These are phyloP conservation scores for Tenodera sinensis DNA, from an alignment of 2,888 invertebrate species.

Conservation along the genomic window DNA sequence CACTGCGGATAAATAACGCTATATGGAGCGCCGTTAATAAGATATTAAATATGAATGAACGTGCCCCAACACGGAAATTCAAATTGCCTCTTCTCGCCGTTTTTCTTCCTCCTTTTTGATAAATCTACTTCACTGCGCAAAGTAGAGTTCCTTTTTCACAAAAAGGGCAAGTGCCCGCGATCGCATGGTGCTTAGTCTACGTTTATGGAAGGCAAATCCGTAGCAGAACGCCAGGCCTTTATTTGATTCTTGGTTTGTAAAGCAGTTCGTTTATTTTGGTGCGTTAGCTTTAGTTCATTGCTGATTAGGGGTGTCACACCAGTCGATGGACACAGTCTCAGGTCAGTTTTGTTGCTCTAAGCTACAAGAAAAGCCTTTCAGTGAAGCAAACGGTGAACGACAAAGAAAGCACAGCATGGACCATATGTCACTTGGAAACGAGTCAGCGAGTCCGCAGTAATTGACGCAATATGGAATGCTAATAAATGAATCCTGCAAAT, in stretches of 20 bases:
- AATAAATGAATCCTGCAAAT: too few species aligned
- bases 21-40: not conserved
- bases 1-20: not conserved
- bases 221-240: not conserved
- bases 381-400: too few species aligned
- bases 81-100: not conserved
- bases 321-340: too few species aligned
- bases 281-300: too few species aligned
- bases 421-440: too few species aligned
- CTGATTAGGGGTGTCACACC: too few species aligned
- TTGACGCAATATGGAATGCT: too few species aligned
- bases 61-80: not conserved
- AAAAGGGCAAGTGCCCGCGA: not conserved
- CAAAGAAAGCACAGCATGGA: too few species aligned
- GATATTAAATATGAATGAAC: not conserved
- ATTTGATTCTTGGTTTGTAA: not conserved
- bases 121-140: not conserved
- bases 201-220: not conserved
- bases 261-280: too few species aligned
- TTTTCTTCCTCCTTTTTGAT: not conserved
- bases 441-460: too few species aligned
- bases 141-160: not conserved
- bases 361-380: too few species aligned
- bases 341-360: too few species aligned
- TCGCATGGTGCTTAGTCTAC: not conserved